Conservation (phyloP, 2,888 invertebrate genomes). For the Sinodicranocentrus sp. region DNA sequence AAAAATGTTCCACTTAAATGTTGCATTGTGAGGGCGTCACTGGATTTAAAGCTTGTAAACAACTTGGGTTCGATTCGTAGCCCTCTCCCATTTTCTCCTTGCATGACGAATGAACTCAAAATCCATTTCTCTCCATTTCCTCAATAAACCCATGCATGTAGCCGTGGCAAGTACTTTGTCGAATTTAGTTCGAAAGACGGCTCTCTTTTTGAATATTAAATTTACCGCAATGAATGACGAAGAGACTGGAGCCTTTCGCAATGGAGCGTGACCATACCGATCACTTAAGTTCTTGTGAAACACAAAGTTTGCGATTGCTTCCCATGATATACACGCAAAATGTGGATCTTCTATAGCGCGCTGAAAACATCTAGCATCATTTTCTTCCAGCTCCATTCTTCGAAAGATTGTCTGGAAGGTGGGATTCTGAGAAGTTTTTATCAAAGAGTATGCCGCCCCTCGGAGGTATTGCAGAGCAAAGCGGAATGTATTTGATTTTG, state of each 20-base stretch:
- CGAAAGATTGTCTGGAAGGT: conserved; percentile 55
- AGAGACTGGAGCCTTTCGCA: conserved; percentile 6
- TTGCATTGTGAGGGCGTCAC: background rate
- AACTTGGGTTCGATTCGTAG: conserved; percentile 9
- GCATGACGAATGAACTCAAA: conserved; percentile 22
- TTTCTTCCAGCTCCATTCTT: conserved; percentile 54
- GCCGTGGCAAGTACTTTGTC: conserved; percentile 25
- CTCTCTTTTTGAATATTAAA: conserved; percentile 35
- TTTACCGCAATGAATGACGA: conserved; percentile 28
- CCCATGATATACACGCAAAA: conserved; percentile 62
- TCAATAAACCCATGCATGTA: conserved; percentile 35
- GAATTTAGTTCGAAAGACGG: conserved; percentile 43
- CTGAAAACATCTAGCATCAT: conserved; percentile 58
- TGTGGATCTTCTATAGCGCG: background rate
- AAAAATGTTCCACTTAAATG: conserved; percentile 54
- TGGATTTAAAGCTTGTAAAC: background rate
- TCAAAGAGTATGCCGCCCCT: conserved; percentile 61
- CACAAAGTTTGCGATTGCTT: conserved; percentile 36
- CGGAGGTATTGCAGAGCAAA: conserved; percentile 60
- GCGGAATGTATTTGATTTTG: conserved; percentile 29
- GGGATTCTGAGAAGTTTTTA: conserved; percentile 62
- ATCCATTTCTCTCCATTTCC: conserved; percentile 51
- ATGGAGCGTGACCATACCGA: conserved; percentile 31
- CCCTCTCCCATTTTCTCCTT: conserved; percentile 54
- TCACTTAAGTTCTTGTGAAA: conserved; percentile 56